phyloP scores from a whole-genome alignment of 2,113 vertebrate genomes.

The Cavia aperea region DNA sequence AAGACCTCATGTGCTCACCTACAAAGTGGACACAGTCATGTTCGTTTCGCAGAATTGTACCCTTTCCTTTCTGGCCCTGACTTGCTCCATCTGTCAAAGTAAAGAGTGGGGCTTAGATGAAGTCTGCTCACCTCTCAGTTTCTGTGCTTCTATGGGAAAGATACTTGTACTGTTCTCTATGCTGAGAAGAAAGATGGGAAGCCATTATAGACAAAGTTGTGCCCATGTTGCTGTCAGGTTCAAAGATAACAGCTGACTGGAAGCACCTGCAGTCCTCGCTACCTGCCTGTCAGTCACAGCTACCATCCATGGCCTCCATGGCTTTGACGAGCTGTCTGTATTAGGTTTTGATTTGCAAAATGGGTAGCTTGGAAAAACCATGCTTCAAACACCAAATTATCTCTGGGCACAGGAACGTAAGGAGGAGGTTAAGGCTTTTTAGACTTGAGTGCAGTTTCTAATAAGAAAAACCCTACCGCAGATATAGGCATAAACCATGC shows the following conservation, averaged over 20 bases:
- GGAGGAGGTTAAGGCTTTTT: conserved; percentile 33
- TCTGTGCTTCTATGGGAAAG: background rate
- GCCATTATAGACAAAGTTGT: background rate
- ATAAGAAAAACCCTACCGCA: conserved; percentile 4
- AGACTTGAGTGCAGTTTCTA: conserved; percentile 35
- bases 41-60: background rate
- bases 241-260: accelerated
- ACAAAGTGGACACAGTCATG: background rate
- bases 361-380: conserved; percentile 49
- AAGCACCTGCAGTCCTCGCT: background rate
- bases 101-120: background rate
- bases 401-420: conserved; percentile 38
- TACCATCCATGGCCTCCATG: background rate
- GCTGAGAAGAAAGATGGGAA: background rate
- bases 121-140: background rate
- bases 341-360: conserved; percentile 46
- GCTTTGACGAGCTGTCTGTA: background rate
- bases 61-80: background rate
- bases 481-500: background rate
- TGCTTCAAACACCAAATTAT: conserved; percentile 46
- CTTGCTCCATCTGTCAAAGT: background rate
- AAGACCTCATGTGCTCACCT: background rate
- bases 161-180: background rate
- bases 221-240: background rate
- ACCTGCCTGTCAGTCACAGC: background rate